Evolutionary conservation across 2,113 vertebrate species (phyloP), one percentile per base, ranked within the genome.

Genomic region (Apus apus): DNA sequence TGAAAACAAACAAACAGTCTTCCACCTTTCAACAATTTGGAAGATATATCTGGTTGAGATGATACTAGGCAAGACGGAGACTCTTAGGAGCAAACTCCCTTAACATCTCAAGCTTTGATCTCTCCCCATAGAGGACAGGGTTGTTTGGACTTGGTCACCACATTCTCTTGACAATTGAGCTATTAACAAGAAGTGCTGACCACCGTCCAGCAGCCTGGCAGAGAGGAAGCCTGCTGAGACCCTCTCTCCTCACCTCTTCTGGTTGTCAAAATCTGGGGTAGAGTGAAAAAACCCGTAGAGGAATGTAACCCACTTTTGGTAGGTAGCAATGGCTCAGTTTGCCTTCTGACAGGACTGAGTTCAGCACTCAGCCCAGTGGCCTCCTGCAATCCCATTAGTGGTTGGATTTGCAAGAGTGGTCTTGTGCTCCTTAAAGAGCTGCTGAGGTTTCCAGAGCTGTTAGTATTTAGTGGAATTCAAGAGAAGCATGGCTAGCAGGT

Each of bases 121-220:
- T 81, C 64, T 75, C 30, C 15, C 8, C n/a, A 10, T 1, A 45
- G n/a, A 5, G 14, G 11, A 65, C 48, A 57, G 32, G 23, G 27
- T 3, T 4, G 16, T 71, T 92, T 71, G 65, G 12, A 22, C 8
- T 87, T 2, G 3, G 20, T 58, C 77, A 87, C 36, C 48, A 61
- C 66, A 19, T 91, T 57, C 48, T 65, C 20, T 60, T 58, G 60
- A 46, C 65, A 88, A 43, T 1, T 0, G 50, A 82, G 45, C 13
- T 86, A 19, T 32, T 85, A 36, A 73, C 60, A 53, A 71, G 72
- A 56, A 65, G 53, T 45, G n/a, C 48, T 68, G 62, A 89, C 89
- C 27, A 53, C 32, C 13, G 6, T 8, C 13, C 0, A 1, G n/a
- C n/a, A 83, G 30, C 0, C 0, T 58, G 60, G 43, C 76, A 58